These are phyloP conservation scores for Amblyornis subalaris DNA, from an alignment of 2,113 vertebrate species.

Conservation along the genomic window DNA sequence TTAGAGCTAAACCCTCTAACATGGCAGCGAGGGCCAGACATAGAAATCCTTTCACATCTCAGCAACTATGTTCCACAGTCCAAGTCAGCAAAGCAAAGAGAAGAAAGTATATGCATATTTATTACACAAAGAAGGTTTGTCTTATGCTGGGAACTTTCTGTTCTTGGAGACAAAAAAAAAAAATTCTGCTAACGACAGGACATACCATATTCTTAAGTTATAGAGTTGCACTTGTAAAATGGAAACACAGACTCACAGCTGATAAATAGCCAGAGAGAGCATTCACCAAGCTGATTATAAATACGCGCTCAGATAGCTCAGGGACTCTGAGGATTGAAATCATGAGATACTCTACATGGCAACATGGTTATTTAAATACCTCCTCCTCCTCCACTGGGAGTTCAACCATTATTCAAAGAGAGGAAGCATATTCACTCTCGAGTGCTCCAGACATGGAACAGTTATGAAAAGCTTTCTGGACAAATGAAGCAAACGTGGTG, in stretches of 20 bases:
- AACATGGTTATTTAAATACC: constrained; percentile 30
- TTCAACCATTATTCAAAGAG: constrained; percentile 10
- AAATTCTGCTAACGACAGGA: background rate
- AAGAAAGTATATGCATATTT: background rate
- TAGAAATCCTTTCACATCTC: background rate
- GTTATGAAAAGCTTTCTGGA: background rate
- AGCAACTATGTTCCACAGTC: background rate
- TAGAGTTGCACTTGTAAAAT: background rate
- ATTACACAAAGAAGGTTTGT: background rate
- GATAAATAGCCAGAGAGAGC: background rate
- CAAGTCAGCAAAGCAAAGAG: background rate
- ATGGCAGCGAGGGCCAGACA: background rate
- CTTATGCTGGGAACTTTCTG: background rate
- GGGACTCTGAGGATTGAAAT: constrained; percentile 27
- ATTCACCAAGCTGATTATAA: constrained; percentile 10
- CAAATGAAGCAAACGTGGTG: background rate
- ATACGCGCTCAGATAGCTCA: constrained; percentile 3
- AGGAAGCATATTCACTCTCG: constrained; percentile 6
- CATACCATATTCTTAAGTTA: background rate
- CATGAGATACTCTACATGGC: background rate
- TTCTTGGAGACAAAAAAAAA: background rate
- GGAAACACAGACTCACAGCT: background rate
- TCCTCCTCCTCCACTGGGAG: background rate
- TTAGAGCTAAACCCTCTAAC: background rate
- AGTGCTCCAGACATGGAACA: background rate